Evolutionary conservation across 1,140 invertebrate genomes (phyloP).

Genomic region (Arion vulgaris): DNA sequence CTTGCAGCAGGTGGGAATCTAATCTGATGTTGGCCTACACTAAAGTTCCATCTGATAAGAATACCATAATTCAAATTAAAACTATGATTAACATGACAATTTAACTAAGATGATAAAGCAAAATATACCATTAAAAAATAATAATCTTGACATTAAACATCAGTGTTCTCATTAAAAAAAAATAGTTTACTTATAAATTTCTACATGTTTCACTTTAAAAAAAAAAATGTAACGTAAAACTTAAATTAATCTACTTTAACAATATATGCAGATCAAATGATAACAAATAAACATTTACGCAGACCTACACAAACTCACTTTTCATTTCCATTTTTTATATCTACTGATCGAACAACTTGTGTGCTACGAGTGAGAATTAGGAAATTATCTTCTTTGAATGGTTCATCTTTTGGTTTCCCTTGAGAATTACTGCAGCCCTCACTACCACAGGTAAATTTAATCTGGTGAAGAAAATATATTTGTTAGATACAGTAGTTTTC

Average conservation of each 20-base stretch:
- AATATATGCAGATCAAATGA: too few species aligned
- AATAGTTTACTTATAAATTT: too few species aligned
- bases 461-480: conserved; percentile 46
- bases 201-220: too few species aligned
- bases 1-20: neutral
- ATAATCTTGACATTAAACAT: too few species aligned
- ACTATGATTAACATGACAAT: too few species aligned
- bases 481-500: too few species aligned
- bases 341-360: conserved; percentile 89
- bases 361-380: conserved; percentile 85
- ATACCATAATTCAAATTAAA: neutral
- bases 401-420: conserved; percentile 69
- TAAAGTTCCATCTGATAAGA: conserved; percentile 90
- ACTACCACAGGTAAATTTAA: conserved; percentile 58
- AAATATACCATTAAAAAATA: too few species aligned
- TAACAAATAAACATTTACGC: too few species aligned
- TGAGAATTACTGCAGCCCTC: conserved; percentile 76
- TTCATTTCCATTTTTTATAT: conserved; percentile 86
- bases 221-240: too few species aligned
- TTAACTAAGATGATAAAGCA: too few species aligned
- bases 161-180: too few species aligned
- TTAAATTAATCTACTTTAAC: too few species aligned
- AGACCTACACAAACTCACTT: conserved; percentile 73
- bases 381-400: conserved; percentile 76
- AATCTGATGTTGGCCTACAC: conserved; percentile 89